Evolutionary conservation across 2,113 vertebrate genomes (phyloP).

Genomic region (Barnardius zonarius): DNA sequence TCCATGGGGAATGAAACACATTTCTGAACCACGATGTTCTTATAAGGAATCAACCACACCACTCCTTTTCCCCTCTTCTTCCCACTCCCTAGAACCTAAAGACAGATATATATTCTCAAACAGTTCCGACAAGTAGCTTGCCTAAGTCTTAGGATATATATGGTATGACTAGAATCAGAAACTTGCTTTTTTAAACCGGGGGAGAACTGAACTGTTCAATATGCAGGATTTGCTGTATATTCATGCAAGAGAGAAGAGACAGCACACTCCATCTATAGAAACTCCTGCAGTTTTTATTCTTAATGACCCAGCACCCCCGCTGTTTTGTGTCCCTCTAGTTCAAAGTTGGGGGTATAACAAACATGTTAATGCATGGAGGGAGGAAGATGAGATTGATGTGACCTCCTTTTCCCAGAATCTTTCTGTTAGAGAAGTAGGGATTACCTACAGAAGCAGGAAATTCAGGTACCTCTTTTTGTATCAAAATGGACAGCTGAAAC

Average conservation of each 20-base stretch:
- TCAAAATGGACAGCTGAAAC: slow-evolving; percentile 12
- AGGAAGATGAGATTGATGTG: background rate
- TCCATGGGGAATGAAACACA: background rate
- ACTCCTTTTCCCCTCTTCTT: background rate
- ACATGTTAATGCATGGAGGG: background rate
- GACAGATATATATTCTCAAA: background rate
- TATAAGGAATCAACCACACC: background rate
- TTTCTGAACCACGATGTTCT: background rate
- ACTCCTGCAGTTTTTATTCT: background rate
- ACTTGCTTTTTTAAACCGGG: background rate
- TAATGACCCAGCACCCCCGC: slow-evolving; percentile 3
- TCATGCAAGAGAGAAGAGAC: background rate
- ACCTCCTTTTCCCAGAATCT: background rate
- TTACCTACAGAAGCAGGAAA: background rate
- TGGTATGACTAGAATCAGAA: background rate
- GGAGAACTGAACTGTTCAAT: background rate
- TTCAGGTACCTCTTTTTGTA: background rate
- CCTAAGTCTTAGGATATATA: background rate
- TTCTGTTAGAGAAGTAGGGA: background rate
- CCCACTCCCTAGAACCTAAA: background rate
- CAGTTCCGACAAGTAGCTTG: background rate
- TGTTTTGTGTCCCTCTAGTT: background rate
- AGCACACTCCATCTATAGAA: background rate
- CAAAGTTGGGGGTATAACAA: slow-evolving; percentile 1
- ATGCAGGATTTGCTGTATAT: background rate